Evolutionary conservation across 2,797 vertebrate genomes (phyloP).

Genomic region (Crenuchus spilurus): DNA sequence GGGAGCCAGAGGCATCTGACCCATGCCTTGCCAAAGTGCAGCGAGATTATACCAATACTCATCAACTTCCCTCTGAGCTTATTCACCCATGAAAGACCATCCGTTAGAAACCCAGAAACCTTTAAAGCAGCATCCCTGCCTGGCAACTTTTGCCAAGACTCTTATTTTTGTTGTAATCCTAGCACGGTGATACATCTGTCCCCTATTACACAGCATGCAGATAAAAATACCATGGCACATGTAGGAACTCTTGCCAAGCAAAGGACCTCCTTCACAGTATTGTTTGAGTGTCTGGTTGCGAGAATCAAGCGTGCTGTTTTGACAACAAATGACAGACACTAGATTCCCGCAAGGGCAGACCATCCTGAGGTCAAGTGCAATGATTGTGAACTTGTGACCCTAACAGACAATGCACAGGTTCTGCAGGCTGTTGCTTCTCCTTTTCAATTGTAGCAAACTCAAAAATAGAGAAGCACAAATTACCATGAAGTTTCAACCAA

Average conservation of each 20-base stretch:
- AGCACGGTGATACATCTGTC: conserved; percentile 57
- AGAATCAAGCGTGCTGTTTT: too few relatives aligned
- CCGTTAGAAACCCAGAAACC: background rate
- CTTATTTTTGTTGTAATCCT: conserved; percentile 70
- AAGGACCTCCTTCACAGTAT: background rate
- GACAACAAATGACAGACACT: background rate
- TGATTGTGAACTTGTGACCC: too few relatives aligned
- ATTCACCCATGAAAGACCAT: background rate
- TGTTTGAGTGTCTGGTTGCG: background rate
- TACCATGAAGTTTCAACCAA: background rate
- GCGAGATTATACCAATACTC: background rate
- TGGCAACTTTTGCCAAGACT: conserved; percentile 10
- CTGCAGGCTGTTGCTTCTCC: background rate
- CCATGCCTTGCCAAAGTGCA: background rate
- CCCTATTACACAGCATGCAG: conserved; percentile 63
- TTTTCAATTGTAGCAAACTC: background rate
- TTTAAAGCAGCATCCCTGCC: background rate
- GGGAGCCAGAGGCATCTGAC: conserved; percentile 2
- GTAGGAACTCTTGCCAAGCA: conserved; percentile 58
- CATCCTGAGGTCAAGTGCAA: background rate
- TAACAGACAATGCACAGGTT: too few relatives aligned
- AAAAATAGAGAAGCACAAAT: background rate
- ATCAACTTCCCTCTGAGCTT: background rate
- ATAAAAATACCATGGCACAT: conserved; percentile 71
- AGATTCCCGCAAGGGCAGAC: background rate